Evolutionary conservation across 2,797 vertebrate genomes (phyloP), one percentile per base, ranked within the genome.

Genomic region (Telmatherina bonti): DNA sequence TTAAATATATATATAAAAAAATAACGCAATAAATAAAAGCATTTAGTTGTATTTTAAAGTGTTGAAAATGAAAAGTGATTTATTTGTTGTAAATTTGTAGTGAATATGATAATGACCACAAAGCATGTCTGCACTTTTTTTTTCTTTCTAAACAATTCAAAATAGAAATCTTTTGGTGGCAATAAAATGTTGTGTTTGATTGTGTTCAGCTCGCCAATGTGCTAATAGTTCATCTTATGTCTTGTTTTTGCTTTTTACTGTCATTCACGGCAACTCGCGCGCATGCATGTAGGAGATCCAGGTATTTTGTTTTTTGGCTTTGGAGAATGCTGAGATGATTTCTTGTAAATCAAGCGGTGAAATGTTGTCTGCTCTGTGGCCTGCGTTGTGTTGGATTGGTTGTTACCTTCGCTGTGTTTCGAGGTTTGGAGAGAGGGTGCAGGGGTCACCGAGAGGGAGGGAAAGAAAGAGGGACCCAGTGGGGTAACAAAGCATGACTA

Each of bases 401-500:
- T 54, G 36, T 11, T 41, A 27, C n/a, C 36, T 70, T 70, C 72
- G 76, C 29, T 76, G 61, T 56, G 54, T 27, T 57, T 49, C 41
- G 22, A 26, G 49, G 67, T 58, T 56, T 79, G 65, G 29, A 26
- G 67, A 61, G 75, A 62, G 30, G 74, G 70, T 52, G 66, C 70
- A 70, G 68, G 72, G 81, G 80, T 82, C 64, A 79, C 72, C 59
- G 63, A 57, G 66, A 43, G 65, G 41, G 68, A 49, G 64, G 47
- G 72, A 60, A 74, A 30, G 71, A 54, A 70, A 64, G 53, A 20
- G 70, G 16, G 43, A 20, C n/a, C 56, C 16, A 20, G 5, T 51
- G 57, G 81, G 66, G 75, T 81, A 90, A 86, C 90, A 92, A 91
- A 91, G 87, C 89, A 88, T 86, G 89, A 85, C 85, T 86, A 89